These are phyloP conservation scores for Lymantria monacha DNA, from an alignment of 2,888 invertebrate species.

Conservation along the genomic window DNA sequence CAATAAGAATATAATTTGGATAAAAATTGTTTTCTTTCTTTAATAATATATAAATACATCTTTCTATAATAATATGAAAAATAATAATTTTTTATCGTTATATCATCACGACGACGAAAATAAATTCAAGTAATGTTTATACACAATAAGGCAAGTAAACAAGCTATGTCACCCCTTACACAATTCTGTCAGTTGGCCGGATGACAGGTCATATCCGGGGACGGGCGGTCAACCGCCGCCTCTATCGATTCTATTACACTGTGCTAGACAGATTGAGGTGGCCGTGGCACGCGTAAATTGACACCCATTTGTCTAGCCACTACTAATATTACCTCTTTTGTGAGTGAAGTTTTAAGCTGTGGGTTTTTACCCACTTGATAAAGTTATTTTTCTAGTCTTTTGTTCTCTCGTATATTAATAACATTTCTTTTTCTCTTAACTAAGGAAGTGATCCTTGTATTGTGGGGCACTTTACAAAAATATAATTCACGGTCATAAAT, in stretches of 20 bases:
- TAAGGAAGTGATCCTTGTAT: no score
- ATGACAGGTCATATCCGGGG: slow-evolving; percentile 74
- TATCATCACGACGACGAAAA: slow-evolving; percentile 31
- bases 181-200: slow-evolving; percentile 61
- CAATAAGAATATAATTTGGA: neutral
- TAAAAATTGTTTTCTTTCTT: slow-evolving; percentile 10
- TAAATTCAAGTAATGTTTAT: slow-evolving; percentile 57
- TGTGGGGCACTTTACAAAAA: no score
- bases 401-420: no score
- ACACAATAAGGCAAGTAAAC: slow-evolving; percentile 58
- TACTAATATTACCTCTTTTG: slow-evolving; percentile 18
- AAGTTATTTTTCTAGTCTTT: no score
- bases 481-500: no score
- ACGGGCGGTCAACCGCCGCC: slow-evolving; percentile 57
- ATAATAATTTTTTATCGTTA: slow-evolving; percentile 39
- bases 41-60: no score
- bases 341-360: neutral
- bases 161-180: slow-evolving; percentile 53
- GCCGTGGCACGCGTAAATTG: slow-evolving; percentile 36
- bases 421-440: no score
- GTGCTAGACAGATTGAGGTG: slow-evolving; percentile 66
- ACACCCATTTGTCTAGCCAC: slow-evolving; percentile 41
- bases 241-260: slow-evolving; percentile 74
- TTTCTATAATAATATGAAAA: slow-evolving; percentile 20
- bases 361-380: no score